These are phyloP conservation scores for Synanthedon myopaeformis DNA, from an alignment of 2,888 invertebrate species.

Conservation along the genomic window DNA sequence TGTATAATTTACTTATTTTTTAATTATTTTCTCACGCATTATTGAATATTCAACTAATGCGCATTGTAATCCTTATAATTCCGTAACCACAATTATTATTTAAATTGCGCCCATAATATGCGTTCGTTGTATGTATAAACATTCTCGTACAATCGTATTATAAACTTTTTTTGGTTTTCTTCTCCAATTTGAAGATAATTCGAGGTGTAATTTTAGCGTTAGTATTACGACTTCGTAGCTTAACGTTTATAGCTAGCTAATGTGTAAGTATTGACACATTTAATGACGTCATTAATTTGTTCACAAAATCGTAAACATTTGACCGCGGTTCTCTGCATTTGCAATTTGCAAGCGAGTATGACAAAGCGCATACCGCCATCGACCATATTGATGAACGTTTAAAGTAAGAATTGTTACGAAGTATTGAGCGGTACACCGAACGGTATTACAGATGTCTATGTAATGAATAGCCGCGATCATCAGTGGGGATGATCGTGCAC, in stretches of 20 bases:
- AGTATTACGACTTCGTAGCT: not conserved
- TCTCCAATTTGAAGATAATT: constrained; percentile 28
- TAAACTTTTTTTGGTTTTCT: constrained; percentile 31
- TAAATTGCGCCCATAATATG: constrained; percentile 35
- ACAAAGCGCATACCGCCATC: not conserved
- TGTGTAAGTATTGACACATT: no score
- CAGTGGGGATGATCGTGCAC: constrained; percentile 38
- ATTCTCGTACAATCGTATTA: no score
- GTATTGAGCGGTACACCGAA: constrained; percentile 47
- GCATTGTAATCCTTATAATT: constrained; percentile 23
- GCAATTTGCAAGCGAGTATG: not conserved
- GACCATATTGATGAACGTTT: not conserved
- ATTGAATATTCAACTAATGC: constrained; percentile 41
- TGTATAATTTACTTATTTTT: constrained; percentile 18
- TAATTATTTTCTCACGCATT: constrained; percentile 43
- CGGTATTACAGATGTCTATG: constrained; percentile 49
- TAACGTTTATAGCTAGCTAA: not conserved
- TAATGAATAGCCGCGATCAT: constrained; percentile 34
- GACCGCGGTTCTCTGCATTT: not conserved
- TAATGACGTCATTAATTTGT: no score
- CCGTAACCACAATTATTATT: constrained; percentile 44
- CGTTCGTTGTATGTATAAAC: constrained; percentile 13
- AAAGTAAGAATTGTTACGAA: constrained; percentile 26
- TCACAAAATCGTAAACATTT: no score
- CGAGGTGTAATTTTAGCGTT: constrained; percentile 1